Evolutionary conservation across 2,888 invertebrate species (phyloP).

Genomic region (Sceliomorpha sp.): DNA sequence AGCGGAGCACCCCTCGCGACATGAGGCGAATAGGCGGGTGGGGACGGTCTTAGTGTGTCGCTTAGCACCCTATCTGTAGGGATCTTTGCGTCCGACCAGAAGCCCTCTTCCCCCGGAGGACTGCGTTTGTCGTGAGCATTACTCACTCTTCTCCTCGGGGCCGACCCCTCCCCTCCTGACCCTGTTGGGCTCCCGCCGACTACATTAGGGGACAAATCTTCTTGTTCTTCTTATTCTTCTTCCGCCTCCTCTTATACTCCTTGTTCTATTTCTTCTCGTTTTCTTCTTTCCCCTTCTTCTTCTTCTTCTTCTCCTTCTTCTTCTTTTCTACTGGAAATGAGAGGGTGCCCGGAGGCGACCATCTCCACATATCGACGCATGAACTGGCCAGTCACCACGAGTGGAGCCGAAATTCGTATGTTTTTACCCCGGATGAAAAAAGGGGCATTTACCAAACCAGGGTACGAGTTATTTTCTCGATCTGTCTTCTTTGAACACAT

Average conservation of each 20-base stretch:
- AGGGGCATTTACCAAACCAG: constrained; percentile 31
- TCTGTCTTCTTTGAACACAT: constrained; percentile 42
- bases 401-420: constrained; percentile 20
- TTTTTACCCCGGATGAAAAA: constrained; percentile 37
- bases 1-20: constrained; percentile 45
- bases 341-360: constrained; percentile 30
- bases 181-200: constrained; percentile 73
- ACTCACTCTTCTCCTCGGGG: constrained; percentile 69
- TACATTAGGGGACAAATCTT: constrained; percentile 80
- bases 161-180: constrained; percentile 58
- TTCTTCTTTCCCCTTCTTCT: not conserved
- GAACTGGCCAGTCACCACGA: constrained; percentile 33
- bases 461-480: constrained; percentile 34
- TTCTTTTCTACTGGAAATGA: constrained; percentile 22
- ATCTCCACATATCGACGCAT: constrained; percentile 39
- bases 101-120: constrained; percentile 65
- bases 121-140: constrained; percentile 81
- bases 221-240: constrained; percentile 59
- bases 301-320: constrained; percentile 21
- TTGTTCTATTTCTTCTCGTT: constrained; percentile 25
- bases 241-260: constrained; percentile 49
- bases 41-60: constrained; percentile 77
- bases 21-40: constrained; percentile 52
- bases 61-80: constrained; percentile 79
- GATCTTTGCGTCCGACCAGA: constrained; percentile 69